Evolutionary conservation across 1,140 invertebrate genomes (phyloP).

Genomic region (Kradibia gibbosae): DNA sequence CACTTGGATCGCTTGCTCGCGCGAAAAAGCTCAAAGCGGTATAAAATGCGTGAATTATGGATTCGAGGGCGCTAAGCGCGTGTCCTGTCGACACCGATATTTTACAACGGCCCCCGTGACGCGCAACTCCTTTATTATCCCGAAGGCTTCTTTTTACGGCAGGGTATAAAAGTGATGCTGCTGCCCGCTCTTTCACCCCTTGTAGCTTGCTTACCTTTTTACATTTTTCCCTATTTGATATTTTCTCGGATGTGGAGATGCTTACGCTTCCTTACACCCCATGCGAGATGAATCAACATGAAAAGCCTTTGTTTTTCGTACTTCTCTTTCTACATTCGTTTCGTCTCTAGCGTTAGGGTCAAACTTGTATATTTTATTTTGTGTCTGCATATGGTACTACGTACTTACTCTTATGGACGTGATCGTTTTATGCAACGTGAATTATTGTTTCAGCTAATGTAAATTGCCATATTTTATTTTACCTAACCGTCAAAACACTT

Average conservation of each 20-base stretch:
- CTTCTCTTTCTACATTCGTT: background rate
- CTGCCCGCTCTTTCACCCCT: constrained; percentile 46
- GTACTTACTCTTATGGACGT: background rate
- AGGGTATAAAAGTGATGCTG: constrained; percentile 65
- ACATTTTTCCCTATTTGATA: background rate
- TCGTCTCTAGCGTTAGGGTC: background rate
- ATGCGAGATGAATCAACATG: background rate
- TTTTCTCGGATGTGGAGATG: background rate
- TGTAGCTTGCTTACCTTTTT: background rate
- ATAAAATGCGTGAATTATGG: constrained; percentile 58
- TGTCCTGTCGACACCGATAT: constrained; percentile 57
- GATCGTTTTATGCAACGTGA: too few relatives aligned
- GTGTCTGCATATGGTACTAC: background rate
- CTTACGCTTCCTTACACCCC: background rate
- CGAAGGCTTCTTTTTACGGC: constrained; percentile 56
- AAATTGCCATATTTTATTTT: too few relatives aligned
- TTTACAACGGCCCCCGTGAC: constrained; percentile 59
- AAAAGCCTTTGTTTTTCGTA: background rate
- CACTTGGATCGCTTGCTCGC: constrained; percentile 8
- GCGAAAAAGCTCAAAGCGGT: constrained; percentile 17
- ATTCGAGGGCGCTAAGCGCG: constrained; percentile 56
- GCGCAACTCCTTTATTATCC: constrained; percentile 63
- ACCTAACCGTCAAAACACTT: too few relatives aligned
- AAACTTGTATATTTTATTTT: background rate
- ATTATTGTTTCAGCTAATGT: too few relatives aligned